A percentile compares a stretch with the other conserved stretches of the same genome.
These are phyloP conservation scores for Tetramorium alpestre DNA, from an alignment of 1,140 invertebrate genomes.

Conservation along the genomic window DNA sequence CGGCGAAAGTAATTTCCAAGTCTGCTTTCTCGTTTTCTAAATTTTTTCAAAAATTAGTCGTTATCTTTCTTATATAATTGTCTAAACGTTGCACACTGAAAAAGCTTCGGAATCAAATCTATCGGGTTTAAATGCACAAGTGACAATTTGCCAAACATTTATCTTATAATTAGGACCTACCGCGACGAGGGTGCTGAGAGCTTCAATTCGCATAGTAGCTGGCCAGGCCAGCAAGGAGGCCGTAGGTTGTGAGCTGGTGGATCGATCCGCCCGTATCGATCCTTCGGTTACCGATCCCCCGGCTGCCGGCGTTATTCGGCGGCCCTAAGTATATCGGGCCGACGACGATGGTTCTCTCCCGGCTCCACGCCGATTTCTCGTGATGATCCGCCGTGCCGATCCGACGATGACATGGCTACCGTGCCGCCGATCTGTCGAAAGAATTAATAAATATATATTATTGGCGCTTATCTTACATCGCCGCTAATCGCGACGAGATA, in stretches of 20 bases:
- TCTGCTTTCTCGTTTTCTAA: neutral
- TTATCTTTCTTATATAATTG: neutral
- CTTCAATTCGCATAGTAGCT: constrained; percentile 86
- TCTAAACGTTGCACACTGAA: neutral
- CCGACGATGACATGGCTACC: constrained; percentile 76
- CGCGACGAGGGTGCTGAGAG: constrained; percentile 84
- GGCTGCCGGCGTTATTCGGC: constrained; percentile 49
- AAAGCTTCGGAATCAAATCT: neutral
- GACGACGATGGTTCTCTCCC: constrained; percentile 72
- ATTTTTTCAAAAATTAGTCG: neutral
- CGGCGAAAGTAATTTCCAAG: neutral
- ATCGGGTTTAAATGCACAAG: neutral
- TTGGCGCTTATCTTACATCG: neutral
- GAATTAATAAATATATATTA: constrained; percentile 25
- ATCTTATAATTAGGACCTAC: constrained; percentile 73
- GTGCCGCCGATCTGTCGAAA: constrained; percentile 62
- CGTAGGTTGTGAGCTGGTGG: constrained; percentile 79
- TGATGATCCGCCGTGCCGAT: constrained; percentile 70
- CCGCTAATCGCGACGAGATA: constrained; percentile 12
- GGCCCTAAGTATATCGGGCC: constrained; percentile 57
- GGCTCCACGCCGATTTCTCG: constrained; percentile 77
- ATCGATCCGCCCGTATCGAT: constrained; percentile 79
- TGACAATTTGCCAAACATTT: neutral
- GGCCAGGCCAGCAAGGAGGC: constrained; percentile 85
- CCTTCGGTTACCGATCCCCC: constrained; percentile 61